phyloP scores from a whole-genome alignment of 2,888 invertebrate genomes.

The Cheilosia vernalis region DNA sequence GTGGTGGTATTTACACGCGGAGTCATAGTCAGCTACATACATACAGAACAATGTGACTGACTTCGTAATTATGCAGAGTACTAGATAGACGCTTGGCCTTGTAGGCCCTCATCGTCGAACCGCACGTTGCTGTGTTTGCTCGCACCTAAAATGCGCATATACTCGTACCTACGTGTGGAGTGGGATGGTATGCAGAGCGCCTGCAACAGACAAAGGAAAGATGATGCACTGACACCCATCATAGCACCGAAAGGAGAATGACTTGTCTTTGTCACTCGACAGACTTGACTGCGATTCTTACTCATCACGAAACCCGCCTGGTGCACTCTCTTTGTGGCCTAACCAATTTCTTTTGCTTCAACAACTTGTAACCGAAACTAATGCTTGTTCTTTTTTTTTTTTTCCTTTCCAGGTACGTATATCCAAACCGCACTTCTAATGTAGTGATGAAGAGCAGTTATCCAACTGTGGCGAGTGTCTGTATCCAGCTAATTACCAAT shows the following conservation, averaged over 20 bases:
- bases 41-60: conserved; percentile 48
- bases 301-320: background rate
- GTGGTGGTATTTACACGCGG: conserved; percentile 39
- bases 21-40: background rate
- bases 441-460: too few relatives aligned
- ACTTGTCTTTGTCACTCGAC: conserved; percentile 23
- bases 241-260: background rate
- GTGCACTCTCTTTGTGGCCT: background rate
- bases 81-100: conserved; percentile 2
- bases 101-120: conserved; percentile 8
- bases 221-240: conserved; percentile 18
- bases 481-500: conserved; percentile 61
- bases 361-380: conserved; percentile 29
- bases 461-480: conserved; percentile 19
- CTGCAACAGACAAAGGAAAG: conserved; percentile 18
- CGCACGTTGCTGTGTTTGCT: conserved; percentile 16
- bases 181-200: background rate
- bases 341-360: conserved; percentile 21
- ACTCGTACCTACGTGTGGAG: background rate
- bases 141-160: conserved; percentile 9
- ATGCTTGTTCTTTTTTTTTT: conserved; percentile 19
- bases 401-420: conserved; percentile 67
- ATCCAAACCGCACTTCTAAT: conserved; percentile 1
- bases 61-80: conserved; percentile 69
- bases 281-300: background rate